phyloP scores from a whole-genome alignment of 2,888 invertebrate species.

The Lobophora halterata region DNA sequence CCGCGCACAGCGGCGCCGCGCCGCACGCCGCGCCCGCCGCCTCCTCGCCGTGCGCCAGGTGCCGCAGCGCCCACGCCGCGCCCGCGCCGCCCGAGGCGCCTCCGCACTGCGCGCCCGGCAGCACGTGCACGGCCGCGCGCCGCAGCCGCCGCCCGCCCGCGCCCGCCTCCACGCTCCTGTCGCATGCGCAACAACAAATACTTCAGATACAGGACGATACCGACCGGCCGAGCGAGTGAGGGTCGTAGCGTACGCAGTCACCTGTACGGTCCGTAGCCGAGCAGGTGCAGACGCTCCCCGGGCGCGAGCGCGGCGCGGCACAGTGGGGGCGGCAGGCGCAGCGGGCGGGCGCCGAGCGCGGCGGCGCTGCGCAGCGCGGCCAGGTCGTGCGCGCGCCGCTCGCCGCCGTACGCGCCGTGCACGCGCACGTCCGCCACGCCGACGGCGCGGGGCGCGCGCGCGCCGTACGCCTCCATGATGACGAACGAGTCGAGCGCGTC shows the following conservation, averaged over 20 bases:
- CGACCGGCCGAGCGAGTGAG: neutral
- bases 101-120: slow-evolving; percentile 33
- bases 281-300: slow-evolving; percentile 52
- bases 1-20: slow-evolving; percentile 39
- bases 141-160: slow-evolving; percentile 36
- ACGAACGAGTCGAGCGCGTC: slow-evolving; percentile 60
- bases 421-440: slow-evolving; percentile 60
- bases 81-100: slow-evolving; percentile 15
- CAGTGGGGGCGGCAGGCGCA: slow-evolving; percentile 40
- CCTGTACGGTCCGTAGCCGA: slow-evolving; percentile 62
- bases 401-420: slow-evolving; percentile 52
- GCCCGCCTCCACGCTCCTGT: slow-evolving; percentile 37
- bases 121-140: slow-evolving; percentile 30
- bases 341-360: slow-evolving; percentile 30
- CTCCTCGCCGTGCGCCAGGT: slow-evolving; percentile 34
- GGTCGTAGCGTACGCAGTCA: slow-evolving; percentile 23
- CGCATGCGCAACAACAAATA: slow-evolving; percentile 10
- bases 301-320: slow-evolving; percentile 52
- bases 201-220: neutral
- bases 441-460: slow-evolving; percentile 49
- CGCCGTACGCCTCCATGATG: slow-evolving; percentile 51
- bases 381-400: slow-evolving; percentile 50
- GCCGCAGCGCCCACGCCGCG: slow-evolving; percentile 38
- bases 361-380: slow-evolving; percentile 50
- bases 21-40: slow-evolving; percentile 22